Conservation (phyloP, 2,113 vertebrate species). For the Suncus etruscus region DNA sequence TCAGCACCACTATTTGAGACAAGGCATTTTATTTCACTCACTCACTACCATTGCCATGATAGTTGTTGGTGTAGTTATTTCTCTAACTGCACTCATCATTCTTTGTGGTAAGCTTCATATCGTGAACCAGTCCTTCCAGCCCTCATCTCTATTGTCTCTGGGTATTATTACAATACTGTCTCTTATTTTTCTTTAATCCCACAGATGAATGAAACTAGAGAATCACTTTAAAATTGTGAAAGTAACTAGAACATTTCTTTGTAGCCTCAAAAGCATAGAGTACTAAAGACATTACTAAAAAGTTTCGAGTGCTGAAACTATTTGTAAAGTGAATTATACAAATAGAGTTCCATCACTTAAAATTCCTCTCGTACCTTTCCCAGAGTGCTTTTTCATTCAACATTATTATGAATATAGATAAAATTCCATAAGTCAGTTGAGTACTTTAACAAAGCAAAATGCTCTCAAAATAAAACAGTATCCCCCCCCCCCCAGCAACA, state of each 20-base stretch:
- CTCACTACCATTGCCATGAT: too few relatives aligned
- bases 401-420: slow-evolving; percentile 58
- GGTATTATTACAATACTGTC: too few relatives aligned
- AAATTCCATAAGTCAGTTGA: slow-evolving; percentile 60
- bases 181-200: too few relatives aligned
- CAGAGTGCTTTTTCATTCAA: slow-evolving; percentile 62
- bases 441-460: slow-evolving; percentile 22
- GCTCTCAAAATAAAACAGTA: too few relatives aligned
- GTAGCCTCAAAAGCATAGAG: not conserved
- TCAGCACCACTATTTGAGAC: too few relatives aligned
- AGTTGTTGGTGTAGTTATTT: too few relatives aligned
- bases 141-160: too few relatives aligned
- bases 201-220: not conserved
- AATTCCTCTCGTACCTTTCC: slow-evolving; percentile 70
- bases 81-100: too few relatives aligned
- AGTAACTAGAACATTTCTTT: not conserved
- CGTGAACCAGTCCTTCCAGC: too few relatives aligned
- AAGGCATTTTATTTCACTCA: too few relatives aligned
- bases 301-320: not conserved
- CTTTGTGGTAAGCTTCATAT: too few relatives aligned
- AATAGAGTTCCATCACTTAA: slow-evolving; percentile 69
- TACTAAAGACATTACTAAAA: not conserved
- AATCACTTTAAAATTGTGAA: slow-evolving; percentile 41
- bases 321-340: slow-evolving; percentile 67
- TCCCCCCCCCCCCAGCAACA: too few relatives aligned